phyloP scores from a whole-genome alignment of 37 sponge, comb jelly and placozoan species.

The Cladorhizidae sp. region DNA sequence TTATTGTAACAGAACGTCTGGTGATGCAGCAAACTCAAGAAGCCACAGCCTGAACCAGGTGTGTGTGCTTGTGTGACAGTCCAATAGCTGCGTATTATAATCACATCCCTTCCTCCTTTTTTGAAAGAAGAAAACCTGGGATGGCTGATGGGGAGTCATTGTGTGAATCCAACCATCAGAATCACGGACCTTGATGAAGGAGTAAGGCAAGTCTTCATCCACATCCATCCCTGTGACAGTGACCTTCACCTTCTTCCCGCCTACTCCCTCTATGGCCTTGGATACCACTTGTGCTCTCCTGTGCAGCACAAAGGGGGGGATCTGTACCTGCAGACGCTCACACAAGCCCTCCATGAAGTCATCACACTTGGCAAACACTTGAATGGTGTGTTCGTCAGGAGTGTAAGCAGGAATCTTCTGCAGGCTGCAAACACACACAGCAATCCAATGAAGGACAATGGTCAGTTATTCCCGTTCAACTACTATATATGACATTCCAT shows the following conservation, averaged over 20 bases:
- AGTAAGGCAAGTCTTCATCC: slow-evolving; percentile 73
- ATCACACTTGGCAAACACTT: slow-evolving; percentile 82
- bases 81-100: background rate
- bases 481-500: background rate
- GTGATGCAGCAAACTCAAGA: no score
- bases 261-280: slow-evolving; percentile 14
- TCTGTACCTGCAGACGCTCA: slow-evolving; percentile 46
- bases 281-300: slow-evolving; percentile 45
- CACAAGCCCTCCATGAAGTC: slow-evolving; percentile 69
- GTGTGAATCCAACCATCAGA: background rate
- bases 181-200: slow-evolving; percentile 66
- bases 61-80: no score
- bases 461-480: no score
- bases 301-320: slow-evolving; percentile 70
- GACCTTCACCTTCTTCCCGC: slow-evolving; percentile 14
- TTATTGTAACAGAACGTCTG: no score
- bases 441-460: no score
- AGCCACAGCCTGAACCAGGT: no score
- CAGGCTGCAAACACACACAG: slow-evolving; percentile 56
- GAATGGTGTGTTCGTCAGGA: slow-evolving; percentile 24
- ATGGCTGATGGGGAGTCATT: background rate
- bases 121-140: background rate
- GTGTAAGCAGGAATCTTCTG: slow-evolving; percentile 78
- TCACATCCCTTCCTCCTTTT: background rate
- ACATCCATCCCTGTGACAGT: slow-evolving; percentile 68